Conservation (phyloP, 2,113 vertebrate species). For the Hippopotamus amphibius region DNA sequence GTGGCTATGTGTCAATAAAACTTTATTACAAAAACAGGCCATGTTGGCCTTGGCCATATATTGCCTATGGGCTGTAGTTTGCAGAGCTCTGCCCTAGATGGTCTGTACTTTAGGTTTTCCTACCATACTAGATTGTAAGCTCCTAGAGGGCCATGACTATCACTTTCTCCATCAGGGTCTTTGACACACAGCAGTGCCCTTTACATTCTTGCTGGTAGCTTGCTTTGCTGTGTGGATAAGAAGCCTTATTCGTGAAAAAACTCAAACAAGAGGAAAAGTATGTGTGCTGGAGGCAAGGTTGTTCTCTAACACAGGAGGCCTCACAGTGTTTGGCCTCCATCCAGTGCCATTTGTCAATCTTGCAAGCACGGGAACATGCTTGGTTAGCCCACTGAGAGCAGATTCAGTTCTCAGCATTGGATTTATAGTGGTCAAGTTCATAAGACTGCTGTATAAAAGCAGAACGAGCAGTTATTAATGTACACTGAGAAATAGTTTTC, state of each 20-base stretch:
- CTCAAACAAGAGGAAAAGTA: background rate
- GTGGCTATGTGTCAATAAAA: background rate
- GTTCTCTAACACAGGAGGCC: background rate
- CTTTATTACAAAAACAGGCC: background rate
- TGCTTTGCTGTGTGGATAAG: background rate
- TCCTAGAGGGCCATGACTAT: background rate
- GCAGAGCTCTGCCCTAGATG: background rate
- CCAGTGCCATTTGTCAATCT: slow-evolving; percentile 8
- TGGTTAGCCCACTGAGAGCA: background rate
- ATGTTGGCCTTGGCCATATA: background rate
- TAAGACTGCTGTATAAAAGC: background rate
- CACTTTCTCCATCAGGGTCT: background rate
- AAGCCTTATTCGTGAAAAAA: background rate
- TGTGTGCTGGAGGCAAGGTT: background rate
- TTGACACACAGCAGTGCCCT: background rate
- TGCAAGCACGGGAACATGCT: background rate
- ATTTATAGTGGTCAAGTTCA: slow-evolving; percentile 12
- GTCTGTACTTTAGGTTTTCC: background rate
- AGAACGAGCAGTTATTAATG: background rate
- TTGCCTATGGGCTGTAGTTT: background rate
- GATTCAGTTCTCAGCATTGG: background rate
- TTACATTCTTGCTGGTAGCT: background rate
- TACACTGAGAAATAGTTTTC: background rate
- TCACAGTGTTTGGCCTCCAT: background rate
- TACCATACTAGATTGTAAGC: background rate